Evolutionary conservation across 2,113 vertebrate genomes (phyloP), one percentile per base, ranked within the genome.

Genomic region (Entomyzon cyanotis): DNA sequence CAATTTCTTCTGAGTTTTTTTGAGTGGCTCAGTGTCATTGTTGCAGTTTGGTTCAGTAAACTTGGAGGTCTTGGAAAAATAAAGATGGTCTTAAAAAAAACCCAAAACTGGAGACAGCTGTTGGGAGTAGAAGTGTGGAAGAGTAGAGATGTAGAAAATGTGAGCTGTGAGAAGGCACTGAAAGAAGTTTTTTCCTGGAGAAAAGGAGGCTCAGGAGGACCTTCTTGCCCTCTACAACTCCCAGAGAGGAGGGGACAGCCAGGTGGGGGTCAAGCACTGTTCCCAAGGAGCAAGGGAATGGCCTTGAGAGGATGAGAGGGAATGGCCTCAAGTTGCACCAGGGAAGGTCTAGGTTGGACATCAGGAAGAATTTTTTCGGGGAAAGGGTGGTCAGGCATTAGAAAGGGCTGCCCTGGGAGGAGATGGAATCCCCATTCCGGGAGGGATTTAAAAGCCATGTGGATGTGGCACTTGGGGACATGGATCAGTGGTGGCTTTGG

Each of bases 191-290:
- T 76, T 75, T 82, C 39, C 27, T 50, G 22, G 31, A 44, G 49
- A 20, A 49, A 63, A 77, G 4, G 56, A 69, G 25, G 25, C 24
- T 76, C 25, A 10, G 35, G 30, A 12, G 14, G 30, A 47, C 9
- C 7, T 81, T 52, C 23, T 89, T 5, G 4, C 17, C 25, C 31
- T 55, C 21, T 12, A 17, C 33, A 65, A 5, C 5, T 35, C 24
- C 49, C 49, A 31, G 46, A 31, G 1, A 76, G 30, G 17, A 75
- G 20, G 8, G 13, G 2, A 8, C 7, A 76, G 42, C 42, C 42
- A 44, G 42, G 42, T 44, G 3, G 2, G 28, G 4, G 1, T 25
- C 0, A 0, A 16, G 17, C 25, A 60, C 24, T 68, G 13, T 24
- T 83, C 3, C 17, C 24, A 41, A 5, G n/a, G n/a, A 62, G 11